These are phyloP conservation scores for Cataglyphis altisquamis DNA, from an alignment of 2,888 invertebrate species.

Conservation along the genomic window DNA sequence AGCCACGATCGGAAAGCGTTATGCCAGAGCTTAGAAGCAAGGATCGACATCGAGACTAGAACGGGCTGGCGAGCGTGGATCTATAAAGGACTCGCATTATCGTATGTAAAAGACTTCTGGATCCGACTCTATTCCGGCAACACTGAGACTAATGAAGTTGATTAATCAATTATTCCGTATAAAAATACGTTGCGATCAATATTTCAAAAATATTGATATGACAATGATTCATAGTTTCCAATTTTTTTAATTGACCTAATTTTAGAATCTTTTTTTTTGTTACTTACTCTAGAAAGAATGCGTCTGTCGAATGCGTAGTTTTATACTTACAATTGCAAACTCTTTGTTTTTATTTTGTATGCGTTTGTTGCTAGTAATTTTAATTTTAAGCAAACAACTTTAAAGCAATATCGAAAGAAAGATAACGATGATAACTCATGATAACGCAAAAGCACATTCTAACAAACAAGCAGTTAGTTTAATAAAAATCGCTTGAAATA, in stretches of 20 bases:
- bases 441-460: neutral
- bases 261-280: neutral
- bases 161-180: slow-evolving; percentile 14
- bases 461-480: neutral
- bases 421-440: neutral
- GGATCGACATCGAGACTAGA: slow-evolving; percentile 92
- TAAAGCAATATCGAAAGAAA: neutral
- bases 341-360: neutral
- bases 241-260: neutral
- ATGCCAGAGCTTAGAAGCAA: slow-evolving; percentile 93
- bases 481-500: neutral
- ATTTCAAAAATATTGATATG: neutral
- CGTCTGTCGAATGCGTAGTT: neutral
- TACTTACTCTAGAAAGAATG: neutral
- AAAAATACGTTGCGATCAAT: neutral
- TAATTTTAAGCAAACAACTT: slow-evolving; percentile 1
- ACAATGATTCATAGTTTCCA: neutral
- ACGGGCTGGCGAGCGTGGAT: slow-evolving; percentile 96
- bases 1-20: slow-evolving; percentile 95
- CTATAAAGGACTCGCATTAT: slow-evolving; percentile 94
- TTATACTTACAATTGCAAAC: neutral
- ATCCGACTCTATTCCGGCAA: slow-evolving; percentile 72
- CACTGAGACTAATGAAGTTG: slow-evolving; percentile 70
- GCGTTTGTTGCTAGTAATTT: neutral
- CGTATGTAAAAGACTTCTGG: slow-evolving; percentile 90